These are phyloP conservation scores for Aphidoletes aphidimyza DNA, from an alignment of 2,888 invertebrate species.

Conservation along the genomic window DNA sequence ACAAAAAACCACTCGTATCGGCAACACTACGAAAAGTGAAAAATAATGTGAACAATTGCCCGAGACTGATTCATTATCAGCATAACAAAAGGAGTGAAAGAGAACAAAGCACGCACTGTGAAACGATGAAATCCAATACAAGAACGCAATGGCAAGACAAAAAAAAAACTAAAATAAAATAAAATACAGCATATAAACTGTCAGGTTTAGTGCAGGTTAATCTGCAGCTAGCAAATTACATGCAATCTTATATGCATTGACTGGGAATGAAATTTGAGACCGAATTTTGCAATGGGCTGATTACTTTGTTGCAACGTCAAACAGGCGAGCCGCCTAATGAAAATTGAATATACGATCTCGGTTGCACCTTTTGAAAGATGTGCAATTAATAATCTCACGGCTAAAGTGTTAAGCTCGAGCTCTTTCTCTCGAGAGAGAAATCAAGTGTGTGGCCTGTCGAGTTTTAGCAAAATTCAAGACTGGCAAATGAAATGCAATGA, in stretches of 20 bases:
- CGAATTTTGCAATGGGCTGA: background rate
- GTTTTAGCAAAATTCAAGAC: too few species aligned
- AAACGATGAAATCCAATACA: conserved; percentile 11
- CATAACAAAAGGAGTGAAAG: background rate
- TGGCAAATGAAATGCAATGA: too few species aligned
- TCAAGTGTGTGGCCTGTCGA: too few species aligned
- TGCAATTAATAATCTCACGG: too few species aligned
- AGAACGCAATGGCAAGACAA: background rate
- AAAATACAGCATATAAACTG: conserved; percentile 25
- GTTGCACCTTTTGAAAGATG: background rate
- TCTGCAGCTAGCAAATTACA: conserved; percentile 36
- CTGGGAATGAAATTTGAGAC: background rate
- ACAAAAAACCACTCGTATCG: conserved; percentile 6
- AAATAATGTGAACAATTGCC: conserved; percentile 37
- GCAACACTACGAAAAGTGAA: background rate
- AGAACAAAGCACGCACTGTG: background rate
- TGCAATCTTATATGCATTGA: background rate
- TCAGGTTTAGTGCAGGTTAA: background rate
- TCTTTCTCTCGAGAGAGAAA: too few species aligned
- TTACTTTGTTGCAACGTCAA: background rate
- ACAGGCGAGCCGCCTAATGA: background rate
- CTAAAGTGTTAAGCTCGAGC: too few species aligned
- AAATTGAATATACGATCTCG: background rate
- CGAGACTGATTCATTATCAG: conserved; percentile 36
- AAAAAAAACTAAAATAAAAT: background rate